Evolutionary conservation across 2,113 vertebrate species (phyloP).

Genomic region (Lophura nycthemera): DNA sequence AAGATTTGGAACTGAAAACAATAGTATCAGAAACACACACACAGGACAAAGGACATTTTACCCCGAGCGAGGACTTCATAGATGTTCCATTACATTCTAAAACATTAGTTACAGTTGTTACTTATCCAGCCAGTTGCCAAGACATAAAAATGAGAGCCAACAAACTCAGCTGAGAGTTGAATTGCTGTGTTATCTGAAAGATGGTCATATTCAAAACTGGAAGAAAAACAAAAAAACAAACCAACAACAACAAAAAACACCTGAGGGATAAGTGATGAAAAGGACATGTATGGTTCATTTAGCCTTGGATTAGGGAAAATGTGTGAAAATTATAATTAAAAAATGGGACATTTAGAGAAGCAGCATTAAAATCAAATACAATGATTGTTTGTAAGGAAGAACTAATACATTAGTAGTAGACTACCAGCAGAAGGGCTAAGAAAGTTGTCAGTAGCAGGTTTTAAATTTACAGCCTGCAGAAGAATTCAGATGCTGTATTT

Average conservation of each 20-base stretch:
- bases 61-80: background rate
- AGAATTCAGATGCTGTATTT: background rate
- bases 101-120: background rate
- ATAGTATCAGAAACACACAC: background rate
- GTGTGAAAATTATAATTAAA: background rate
- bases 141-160: background rate
- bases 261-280: background rate
- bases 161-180: background rate
- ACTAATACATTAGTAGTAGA: background rate
- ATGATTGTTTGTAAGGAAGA: background rate
- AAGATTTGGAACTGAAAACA: background rate
- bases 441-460: background rate
- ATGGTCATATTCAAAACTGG: background rate
- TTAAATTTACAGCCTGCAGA: background rate
- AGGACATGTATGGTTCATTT: background rate
- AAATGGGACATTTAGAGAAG: background rate
- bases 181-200: background rate
- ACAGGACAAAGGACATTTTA: background rate
- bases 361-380: background rate
- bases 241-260: background rate
- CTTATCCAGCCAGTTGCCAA: background rate
- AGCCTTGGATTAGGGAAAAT: background rate
- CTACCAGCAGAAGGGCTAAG: background rate
- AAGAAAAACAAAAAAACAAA: background rate
- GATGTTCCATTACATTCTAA: background rate